Percentiles rank a stretch among this genome's conserved stretches.
phyloP scores from a whole-genome alignment of 2,888 invertebrate species.

The Drosophila phalerata region DNA sequence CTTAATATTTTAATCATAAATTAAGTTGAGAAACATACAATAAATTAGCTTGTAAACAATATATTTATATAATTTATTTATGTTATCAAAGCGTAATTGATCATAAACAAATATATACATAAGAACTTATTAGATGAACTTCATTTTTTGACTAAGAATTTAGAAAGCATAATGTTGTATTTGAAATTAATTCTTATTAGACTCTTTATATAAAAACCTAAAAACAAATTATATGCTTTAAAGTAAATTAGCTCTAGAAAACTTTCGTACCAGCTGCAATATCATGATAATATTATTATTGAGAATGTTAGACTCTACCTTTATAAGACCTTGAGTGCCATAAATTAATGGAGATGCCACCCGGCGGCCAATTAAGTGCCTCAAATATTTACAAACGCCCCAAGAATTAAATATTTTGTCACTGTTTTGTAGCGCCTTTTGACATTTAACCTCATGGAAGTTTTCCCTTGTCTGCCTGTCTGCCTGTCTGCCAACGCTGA shows the following conservation, averaged over 20 bases:
- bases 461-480: slow-evolving; percentile 26
- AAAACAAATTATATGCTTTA: too few species aligned
- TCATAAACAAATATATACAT: too few species aligned
- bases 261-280: not conserved
- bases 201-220: too few species aligned
- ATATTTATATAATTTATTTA: too few species aligned
- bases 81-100: too few species aligned
- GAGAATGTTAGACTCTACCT: not conserved
- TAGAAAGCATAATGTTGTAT: too few species aligned
- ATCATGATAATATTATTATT: not conserved
- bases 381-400: slow-evolving; percentile 79
- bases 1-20: too few species aligned
- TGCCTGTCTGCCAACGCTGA: slow-evolving; percentile 51
- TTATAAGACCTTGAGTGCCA: slow-evolving; percentile 17
- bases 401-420: slow-evolving; percentile 79
- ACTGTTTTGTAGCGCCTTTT: slow-evolving; percentile 75
- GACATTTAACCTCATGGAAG: slow-evolving; percentile 75
- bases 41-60: too few species aligned
- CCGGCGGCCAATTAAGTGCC: slow-evolving; percentile 75
- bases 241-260: not conserved
- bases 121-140: too few species aligned
- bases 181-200: too few species aligned
- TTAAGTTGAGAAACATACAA: too few species aligned
- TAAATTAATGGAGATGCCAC: slow-evolving; percentile 52
- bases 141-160: too few species aligned